Evolutionary conservation across 1,140 invertebrate genomes (phyloP), one percentile per base, ranked within the genome.

Genomic region (Macrobrachium rosenbergii): DNA sequence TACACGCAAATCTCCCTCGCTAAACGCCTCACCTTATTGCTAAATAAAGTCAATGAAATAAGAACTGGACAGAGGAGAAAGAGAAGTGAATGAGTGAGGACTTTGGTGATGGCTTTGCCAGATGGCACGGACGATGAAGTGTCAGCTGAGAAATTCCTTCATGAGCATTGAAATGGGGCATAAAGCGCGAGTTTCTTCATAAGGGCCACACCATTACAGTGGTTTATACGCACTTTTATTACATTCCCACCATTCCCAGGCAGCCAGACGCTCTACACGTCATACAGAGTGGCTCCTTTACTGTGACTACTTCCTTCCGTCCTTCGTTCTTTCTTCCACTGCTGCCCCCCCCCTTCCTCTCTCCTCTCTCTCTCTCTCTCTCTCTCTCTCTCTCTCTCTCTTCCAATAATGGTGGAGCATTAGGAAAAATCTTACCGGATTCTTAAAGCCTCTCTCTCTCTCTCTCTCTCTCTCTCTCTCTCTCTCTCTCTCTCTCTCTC

Each of bases 211-310:
- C 84, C 88, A 89, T 89, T 89, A 89, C 88, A 89, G 83, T 83
- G 81, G 80, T 89, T 89, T 89, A 89, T 89, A 89, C 85, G 63
- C 80, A 82, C 88, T 89, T 89, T 89, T 89, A 89, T 89, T 89
- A 86, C 88, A 89, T 89, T 89, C 88, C 82, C 85, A 83, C 88
- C 88, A 86, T 89, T 89, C 88, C 88, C 85, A 83, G 85, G 60
- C 84, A 23, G 80, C 69, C 62, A 77, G 60, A 78, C 43, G 63
- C 80, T 62, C 64, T 81, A 86, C 83, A 86, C 88, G 76, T 87
- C 88, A 89, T 89, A 89, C 88, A 87, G 85, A 89, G 84, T 81
- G 69, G 78, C 78, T 60, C 59, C 69, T 87, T 87, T 52, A 52
- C 52, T 52, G 52, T 52, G 52, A 52, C 52, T 52, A 52, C 52